A percentile compares a stretch with the other conserved stretches of the same genome.
Conservation (phyloP, 2,888 invertebrate genomes). For the Tetrapedia diversipes region DNA sequence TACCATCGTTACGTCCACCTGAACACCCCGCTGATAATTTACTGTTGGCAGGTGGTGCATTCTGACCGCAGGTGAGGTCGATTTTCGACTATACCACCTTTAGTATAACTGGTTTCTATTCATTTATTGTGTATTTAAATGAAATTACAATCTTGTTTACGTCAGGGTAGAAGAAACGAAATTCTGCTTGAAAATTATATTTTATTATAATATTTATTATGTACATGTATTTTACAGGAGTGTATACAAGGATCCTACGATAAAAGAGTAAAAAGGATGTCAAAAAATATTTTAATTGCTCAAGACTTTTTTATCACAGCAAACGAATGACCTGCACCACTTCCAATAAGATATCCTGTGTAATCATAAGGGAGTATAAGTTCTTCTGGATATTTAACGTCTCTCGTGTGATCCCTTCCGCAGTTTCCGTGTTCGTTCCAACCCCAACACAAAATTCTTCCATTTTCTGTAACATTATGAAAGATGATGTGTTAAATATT, state of each 20-base stretch:
- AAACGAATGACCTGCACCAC: conserved; percentile 82
- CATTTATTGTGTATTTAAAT: background rate
- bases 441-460: conserved; percentile 90
- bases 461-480: conserved; percentile 83
- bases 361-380: conserved; percentile 71
- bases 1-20: conserved; percentile 31
- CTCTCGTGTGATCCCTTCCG: conserved; percentile 86
- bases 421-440: conserved; percentile 97
- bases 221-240: background rate
- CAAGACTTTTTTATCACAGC: conserved; percentile 72
- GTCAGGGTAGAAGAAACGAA: background rate
- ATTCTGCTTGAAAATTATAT: background rate
- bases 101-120: conserved; percentile 30
- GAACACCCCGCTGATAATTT: conserved; percentile 59
- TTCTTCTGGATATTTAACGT: conserved; percentile 82
- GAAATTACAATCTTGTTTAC: background rate
- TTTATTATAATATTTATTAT: background rate
- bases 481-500: background rate
- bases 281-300: conserved; percentile 7
- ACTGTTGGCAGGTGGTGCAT: conserved; percentile 70
- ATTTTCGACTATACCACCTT: conserved; percentile 49
- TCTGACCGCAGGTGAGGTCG: conserved; percentile 64
- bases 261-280: background rate
- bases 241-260: background rate
- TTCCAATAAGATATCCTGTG: conserved; percentile 73